phyloP scores from a whole-genome alignment of 2,888 invertebrate species.

The Lypha dubia region DNA sequence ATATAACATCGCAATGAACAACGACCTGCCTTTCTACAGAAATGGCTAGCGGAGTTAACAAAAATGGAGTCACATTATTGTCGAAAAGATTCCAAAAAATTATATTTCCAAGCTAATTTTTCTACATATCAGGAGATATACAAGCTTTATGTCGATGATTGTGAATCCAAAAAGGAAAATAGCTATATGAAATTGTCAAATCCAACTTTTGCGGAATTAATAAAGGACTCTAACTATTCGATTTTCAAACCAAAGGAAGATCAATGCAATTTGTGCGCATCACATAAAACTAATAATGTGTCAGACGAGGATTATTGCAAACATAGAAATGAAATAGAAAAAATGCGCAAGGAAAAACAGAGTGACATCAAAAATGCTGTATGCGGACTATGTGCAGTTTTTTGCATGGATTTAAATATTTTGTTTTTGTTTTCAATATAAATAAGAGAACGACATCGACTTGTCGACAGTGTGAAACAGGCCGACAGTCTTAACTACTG shows the following conservation, averaged over 20 bases:
- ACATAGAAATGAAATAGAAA: no score
- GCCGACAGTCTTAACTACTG: no score
- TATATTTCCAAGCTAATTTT: background rate
- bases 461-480: no score
- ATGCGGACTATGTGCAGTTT: no score
- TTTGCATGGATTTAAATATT: no score
- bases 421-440: no score
- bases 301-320: no score
- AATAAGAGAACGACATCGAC: no score
- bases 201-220: background rate
- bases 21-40: background rate
- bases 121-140: constrained; percentile 1
- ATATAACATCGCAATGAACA: background rate
- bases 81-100: background rate
- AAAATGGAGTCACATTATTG: constrained; percentile 5
- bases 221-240: background rate
- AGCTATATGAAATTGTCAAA: background rate
- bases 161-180: constrained; percentile 8
- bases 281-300: no score
- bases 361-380: no score
- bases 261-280: background rate
- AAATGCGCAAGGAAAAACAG: no score
- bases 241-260: background rate
- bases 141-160: background rate
- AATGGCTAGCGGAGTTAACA: background rate